Evolutionary conservation across 2,888 invertebrate species (phyloP), one percentile per base, ranked within the genome.

Genomic region (Lepidonotus clava): DNA sequence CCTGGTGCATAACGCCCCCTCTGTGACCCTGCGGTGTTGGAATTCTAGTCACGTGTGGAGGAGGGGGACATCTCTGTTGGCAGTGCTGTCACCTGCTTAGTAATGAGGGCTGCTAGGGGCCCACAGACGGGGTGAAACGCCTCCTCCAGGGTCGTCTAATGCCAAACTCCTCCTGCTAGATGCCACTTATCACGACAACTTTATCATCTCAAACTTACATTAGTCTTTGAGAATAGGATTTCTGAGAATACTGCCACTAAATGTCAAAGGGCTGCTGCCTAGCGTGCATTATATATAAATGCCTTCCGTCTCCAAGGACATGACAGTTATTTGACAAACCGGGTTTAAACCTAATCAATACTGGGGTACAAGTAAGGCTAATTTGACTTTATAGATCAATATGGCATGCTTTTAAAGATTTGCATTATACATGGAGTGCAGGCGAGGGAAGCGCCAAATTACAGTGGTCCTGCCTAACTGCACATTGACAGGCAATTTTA

Each of bases 371-470:
- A n/a, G 61, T 24, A 61, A 2, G 61, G 61, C 61, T 61, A 61
- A 61, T 61, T 61, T 61, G 28, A 32, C 61, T 24, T 24, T 61
- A 61, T 61, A 61, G 18, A 61, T 61, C 61, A 61, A 61, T 61
- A 61, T 24, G 61, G 61, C 24, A 61, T 61, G 61, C 61, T 61
- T 61, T 61, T 61, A 61, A 61, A 61, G 61, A 61, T 61, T 24
- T 61, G 61, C 61, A 61, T 61, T 61, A 61, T 61, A 61, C 61
- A 61, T 61, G 28, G 61, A 24, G 61, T 1, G 11, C 14, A 32
- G 61, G 28, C 61, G 61, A 24, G 61, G 28, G 28, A 28, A n/a
- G 28, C 61, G 61, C 21, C 61, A 28, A 61, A 61, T 61, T 61
- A 61, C 61, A 61, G 28, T 61, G 24, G 61, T 32, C 28, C 11